Conservation (phyloP, 2,113 vertebrate genomes). For the Boulengeromyrus knoepffleri region DNA sequence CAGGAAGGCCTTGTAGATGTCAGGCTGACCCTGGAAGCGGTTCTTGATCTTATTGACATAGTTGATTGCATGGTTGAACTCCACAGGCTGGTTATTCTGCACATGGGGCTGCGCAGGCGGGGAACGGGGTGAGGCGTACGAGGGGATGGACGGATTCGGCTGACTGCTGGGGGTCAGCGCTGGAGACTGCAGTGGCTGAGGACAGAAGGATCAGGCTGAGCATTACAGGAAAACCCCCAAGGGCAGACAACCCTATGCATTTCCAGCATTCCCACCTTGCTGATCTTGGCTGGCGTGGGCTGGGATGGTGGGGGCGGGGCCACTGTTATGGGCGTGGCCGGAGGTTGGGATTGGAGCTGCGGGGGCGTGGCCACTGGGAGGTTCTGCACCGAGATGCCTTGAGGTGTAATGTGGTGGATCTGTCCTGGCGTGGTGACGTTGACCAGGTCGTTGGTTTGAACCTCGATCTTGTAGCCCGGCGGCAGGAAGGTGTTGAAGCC, state of each 20-base stretch:
- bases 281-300: constrained; percentile 81
- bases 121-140: constrained; percentile 85
- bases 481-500: constrained; percentile 98
- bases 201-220: neutral
- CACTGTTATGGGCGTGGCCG: constrained; percentile 55
- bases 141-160: constrained; percentile 83
- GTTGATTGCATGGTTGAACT: constrained; percentile 98
- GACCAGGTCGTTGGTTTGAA: constrained; percentile 95
- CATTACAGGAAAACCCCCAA: neutral
- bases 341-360: constrained; percentile 53
- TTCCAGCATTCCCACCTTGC: constrained; percentile 68
- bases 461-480: constrained; percentile 96
- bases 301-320: constrained; percentile 71
- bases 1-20: constrained; percentile 97
- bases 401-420: constrained; percentile 94
- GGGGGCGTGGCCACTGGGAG: constrained; percentile 46
- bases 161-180: constrained; percentile 83
- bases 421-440: constrained; percentile 94
- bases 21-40: constrained; percentile 96
- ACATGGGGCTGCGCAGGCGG: constrained; percentile 85
- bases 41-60: constrained; percentile 99
- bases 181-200: constrained; percentile 83
- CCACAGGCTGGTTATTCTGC: constrained; percentile 97
- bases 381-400: constrained; percentile 85
- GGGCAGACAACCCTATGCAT: neutral